phyloP scores from a whole-genome alignment of 2,797 vertebrate species.

The Neoniphon sammara region DNA sequence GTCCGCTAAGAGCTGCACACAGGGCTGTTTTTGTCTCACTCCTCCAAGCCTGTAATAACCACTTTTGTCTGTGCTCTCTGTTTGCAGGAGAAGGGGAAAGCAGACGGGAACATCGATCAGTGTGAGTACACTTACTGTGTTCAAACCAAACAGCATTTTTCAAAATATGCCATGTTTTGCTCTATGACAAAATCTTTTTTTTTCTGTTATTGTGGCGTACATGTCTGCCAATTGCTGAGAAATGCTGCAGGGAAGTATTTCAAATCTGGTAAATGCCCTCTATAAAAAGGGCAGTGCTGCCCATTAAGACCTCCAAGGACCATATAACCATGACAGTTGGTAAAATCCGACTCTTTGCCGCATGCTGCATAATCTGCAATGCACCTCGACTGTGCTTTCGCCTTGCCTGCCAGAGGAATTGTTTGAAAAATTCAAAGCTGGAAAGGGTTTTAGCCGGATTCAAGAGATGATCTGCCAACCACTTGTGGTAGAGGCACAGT shows the following conservation, averaged over 20 bases:
- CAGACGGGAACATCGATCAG: slow-evolving; percentile 76
- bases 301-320: slow-evolving; percentile 36
- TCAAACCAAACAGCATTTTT: slow-evolving; percentile 75
- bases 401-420: not conserved
- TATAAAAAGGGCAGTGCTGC: slow-evolving; percentile 47
- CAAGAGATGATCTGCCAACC: not conserved
- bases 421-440: not conserved
- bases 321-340: slow-evolving; percentile 20
- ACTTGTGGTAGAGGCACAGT: too few relatives aligned
- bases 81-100: slow-evolving; percentile 78
- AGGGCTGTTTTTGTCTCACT: slow-evolving; percentile 57
- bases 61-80: slow-evolving; percentile 73
- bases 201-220: slow-evolving; percentile 37
- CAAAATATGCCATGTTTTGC: slow-evolving; percentile 63
- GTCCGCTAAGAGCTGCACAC: slow-evolving; percentile 44
- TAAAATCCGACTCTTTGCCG: not conserved
- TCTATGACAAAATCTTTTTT: slow-evolving; percentile 52
- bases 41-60: slow-evolving; percentile 71
- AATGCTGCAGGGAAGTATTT: slow-evolving; percentile 52
- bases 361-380: not conserved
- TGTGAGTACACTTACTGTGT: slow-evolving; percentile 80
- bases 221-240: slow-evolving; percentile 49
- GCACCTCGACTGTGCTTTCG: not conserved
- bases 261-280: slow-evolving; percentile 36
- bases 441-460: not conserved